These are phyloP conservation scores for Aix galericulata DNA, from an alignment of 2,113 vertebrate species.

Conservation along the genomic window DNA sequence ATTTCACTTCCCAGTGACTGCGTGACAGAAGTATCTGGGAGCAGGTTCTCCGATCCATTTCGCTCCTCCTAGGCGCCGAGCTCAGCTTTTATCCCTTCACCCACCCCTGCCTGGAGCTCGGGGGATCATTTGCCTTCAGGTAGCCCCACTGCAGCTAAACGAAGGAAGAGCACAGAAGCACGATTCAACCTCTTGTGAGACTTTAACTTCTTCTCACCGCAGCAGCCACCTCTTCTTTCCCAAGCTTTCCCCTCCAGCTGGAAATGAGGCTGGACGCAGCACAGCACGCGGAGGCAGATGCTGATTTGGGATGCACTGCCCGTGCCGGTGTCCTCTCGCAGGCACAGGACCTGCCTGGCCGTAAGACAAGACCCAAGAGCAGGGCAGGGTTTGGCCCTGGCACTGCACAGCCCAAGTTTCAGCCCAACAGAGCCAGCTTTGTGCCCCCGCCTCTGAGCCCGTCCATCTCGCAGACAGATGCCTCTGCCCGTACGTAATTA, in stretches of 20 bases:
- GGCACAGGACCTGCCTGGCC: background rate
- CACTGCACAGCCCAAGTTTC: background rate
- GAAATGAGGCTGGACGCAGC: background rate
- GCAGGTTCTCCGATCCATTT: background rate
- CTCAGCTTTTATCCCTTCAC: background rate
- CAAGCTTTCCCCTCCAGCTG: background rate
- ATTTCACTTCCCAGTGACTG: background rate
- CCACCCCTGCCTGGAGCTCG: background rate
- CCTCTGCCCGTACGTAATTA: background rate
- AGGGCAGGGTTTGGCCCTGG: background rate
- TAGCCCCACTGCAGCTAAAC: background rate
- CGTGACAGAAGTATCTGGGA: background rate
- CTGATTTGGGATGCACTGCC: background rate
- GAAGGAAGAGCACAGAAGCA: background rate
- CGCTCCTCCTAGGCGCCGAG: background rate
- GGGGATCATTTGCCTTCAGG: background rate
- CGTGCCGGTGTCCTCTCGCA: rapidly evolving
- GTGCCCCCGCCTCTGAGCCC: background rate
- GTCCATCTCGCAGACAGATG: background rate
- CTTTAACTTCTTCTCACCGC: background rate
- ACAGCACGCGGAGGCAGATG: background rate
- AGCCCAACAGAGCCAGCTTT: background rate
- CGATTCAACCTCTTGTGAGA: background rate
- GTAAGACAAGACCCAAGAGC: background rate
- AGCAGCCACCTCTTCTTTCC: background rate